A percentile compares a stretch with the other conserved stretches of the same genome.
Evolutionary conservation across 2,113 vertebrate genomes (phyloP).

Genomic region (Beaufortia kweichowensis): DNA sequence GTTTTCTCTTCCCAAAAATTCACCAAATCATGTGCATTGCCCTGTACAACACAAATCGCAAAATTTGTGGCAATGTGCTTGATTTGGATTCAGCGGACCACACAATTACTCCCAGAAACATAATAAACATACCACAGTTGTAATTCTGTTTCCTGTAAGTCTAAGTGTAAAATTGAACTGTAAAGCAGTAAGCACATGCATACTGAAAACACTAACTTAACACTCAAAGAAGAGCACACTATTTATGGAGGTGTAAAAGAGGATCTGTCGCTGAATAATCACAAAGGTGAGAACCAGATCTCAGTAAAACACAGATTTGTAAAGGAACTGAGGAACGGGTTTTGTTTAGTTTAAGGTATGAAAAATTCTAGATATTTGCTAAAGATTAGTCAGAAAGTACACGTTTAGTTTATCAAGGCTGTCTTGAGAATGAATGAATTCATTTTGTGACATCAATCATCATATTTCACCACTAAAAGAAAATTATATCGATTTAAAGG

Average conservation of each 20-base stretch:
- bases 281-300: constrained; percentile 19
- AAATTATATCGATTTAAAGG: no score
- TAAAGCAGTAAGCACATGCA: not conserved
- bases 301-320: not conserved
- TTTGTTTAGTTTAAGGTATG: not conserved
- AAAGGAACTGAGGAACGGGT: not conserved
- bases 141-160: not conserved
- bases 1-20: no score
- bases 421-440: no score
- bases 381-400: not conserved
- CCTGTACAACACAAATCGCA: not conserved
- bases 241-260: constrained; percentile 28
- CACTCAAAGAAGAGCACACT: constrained; percentile 30
- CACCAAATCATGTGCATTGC: no score
- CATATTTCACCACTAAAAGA: no score
- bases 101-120: not conserved
- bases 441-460: no score
- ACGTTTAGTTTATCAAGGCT: no score
- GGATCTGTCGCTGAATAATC: constrained; percentile 42
- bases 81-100: no score
- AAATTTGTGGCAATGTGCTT: not conserved
- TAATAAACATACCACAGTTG: not conserved
- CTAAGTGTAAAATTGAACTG: not conserved
- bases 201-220: constrained; percentile 26
- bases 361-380: not conserved